Percentiles rank a stretch among this genome's conserved stretches.
These are phyloP conservation scores for Synanthedon tipuliformis DNA, from an alignment of 2,888 invertebrate genomes.

Conservation along the genomic window DNA sequence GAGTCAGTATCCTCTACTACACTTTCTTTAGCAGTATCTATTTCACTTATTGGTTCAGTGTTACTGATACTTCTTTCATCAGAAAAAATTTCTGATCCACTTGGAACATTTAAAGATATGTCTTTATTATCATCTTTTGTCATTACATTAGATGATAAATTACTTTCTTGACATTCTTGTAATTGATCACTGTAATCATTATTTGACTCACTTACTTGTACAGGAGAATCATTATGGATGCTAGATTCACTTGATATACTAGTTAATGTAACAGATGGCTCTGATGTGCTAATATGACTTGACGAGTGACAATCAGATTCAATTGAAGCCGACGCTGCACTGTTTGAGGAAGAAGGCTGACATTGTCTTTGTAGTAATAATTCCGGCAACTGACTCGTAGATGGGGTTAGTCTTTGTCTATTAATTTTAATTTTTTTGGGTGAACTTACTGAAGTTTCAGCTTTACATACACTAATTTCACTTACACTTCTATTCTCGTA, in stretches of 20 bases:
- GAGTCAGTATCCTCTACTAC: constrained; percentile 24
- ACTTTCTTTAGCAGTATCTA: constrained; percentile 2
- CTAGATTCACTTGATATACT: constrained; percentile 3
- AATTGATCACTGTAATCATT: background rate
- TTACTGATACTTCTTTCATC: background rate
- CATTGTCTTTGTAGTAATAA: constrained; percentile 29
- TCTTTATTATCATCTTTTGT: constrained; percentile 3
- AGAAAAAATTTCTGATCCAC: background rate
- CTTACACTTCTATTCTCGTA: constrained; percentile 59
- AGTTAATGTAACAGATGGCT: constrained; percentile 9
- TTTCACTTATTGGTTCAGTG: background rate
- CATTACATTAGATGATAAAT: constrained; percentile 1
- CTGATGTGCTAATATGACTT: constrained; percentile 19
- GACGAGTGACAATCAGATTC: constrained; percentile 17
- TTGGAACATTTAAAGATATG: background rate
- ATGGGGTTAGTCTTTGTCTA: constrained; percentile 46
- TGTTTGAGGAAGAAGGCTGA: constrained; percentile 49
- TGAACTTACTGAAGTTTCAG: constrained; percentile 57
- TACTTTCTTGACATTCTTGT: background rate
- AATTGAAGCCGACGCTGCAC: constrained; percentile 11
- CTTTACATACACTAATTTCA: constrained; percentile 64
- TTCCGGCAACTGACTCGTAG: constrained; percentile 18
- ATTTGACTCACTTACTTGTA: background rate
- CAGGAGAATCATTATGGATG: background rate
- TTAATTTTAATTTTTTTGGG: constrained; percentile 61